Base-by-base conservation (phyloP, 2,888 invertebrate genomes). In the Yponomeuta malinellus region DNA sequence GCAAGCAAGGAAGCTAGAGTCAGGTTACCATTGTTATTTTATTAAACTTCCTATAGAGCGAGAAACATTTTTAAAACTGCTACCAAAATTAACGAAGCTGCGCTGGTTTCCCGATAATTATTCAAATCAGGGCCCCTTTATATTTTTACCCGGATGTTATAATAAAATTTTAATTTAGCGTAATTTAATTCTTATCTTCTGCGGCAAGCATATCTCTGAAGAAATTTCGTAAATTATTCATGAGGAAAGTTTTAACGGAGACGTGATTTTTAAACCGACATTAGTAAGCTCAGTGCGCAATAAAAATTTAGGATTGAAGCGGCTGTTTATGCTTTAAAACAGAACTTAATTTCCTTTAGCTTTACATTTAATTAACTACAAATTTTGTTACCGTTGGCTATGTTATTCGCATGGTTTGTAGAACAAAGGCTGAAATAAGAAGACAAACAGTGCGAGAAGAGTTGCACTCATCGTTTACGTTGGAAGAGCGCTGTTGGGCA, bases 171-270 rank as follows among this genome's bases (percentile, higher is more conserved):
- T 85, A 89, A 89, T 89, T 88, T 86, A 77, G 76, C 85, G 83
- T 88, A 89, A 89, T 88, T 90, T 88, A 86, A 89, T 88, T 89
- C 89, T 89, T 90, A 90, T 90, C 90, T 88, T 81, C 83, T 76
- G 83, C 83, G 79, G 85, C 88, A 86, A 87, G 84, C 88, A 89
- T 89, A 90, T 90, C 90, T 89, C 83, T 80, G 88, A 87, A 88
- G 86, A 88, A 89, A 86, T 89, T 90, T 87, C 79, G 88, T 90
- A 90, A 91, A 91, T 90, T 90, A 91, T 91, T 91, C 90, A 91
- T 90, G 89, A 89, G 86, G 82, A 89, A 90, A 91, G 88, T 90
- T 91, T 89, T 87, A 89, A 89, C 87, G 82, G 87, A 84, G 87
- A 89, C 90, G 89, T 89, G 89, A 87, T 90, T 90, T 89, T 90